These are phyloP conservation scores for Peromyscus leucopus DNA, from an alignment of 2,113 vertebrate species.

Conservation along the genomic window DNA sequence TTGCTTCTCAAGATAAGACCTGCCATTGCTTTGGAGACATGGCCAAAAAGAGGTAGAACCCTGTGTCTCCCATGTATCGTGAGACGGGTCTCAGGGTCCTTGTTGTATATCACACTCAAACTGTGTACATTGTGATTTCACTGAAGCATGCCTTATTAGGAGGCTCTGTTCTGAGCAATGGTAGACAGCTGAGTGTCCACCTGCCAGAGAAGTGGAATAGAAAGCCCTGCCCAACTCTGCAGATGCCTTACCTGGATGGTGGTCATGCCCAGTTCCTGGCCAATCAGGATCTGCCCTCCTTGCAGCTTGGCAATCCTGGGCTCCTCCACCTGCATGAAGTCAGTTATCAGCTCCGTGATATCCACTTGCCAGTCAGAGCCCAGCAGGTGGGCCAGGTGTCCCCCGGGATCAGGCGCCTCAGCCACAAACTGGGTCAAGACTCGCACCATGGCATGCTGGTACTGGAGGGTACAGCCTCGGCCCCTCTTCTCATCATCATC, in stretches of 20 bases:
- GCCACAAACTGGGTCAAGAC: constrained; percentile 95
- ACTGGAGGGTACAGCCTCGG: constrained; percentile 94
- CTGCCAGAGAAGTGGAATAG: neutral
- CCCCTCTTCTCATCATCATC: constrained; percentile 91
- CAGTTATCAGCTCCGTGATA: constrained; percentile 92
- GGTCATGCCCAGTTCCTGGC: constrained; percentile 95
- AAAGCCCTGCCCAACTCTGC: too few relatives aligned
- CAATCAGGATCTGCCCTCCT: constrained; percentile 91
- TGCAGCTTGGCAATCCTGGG: constrained; percentile 91
- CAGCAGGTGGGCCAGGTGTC: constrained; percentile 89
- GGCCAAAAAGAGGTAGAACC: neutral
- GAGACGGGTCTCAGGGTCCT: neutral
- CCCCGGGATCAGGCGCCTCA: constrained; percentile 87
- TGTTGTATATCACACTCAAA: neutral
- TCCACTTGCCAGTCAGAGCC: constrained; percentile 97
- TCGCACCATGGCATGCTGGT: constrained; percentile 93
- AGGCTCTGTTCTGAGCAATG: neutral
- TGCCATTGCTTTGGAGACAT: neutral
- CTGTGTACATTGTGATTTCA: neutral
- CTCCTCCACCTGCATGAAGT: constrained; percentile 96
- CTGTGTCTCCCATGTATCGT: too few relatives aligned
- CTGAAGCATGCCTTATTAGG: too few relatives aligned
- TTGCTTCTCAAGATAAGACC: neutral
- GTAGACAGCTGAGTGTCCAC: neutral
- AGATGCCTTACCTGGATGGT: constrained; percentile 90